These are phyloP conservation scores for Pygocentrus nattereri DNA, from an alignment of 2,797 vertebrate species.

Conservation along the genomic window DNA sequence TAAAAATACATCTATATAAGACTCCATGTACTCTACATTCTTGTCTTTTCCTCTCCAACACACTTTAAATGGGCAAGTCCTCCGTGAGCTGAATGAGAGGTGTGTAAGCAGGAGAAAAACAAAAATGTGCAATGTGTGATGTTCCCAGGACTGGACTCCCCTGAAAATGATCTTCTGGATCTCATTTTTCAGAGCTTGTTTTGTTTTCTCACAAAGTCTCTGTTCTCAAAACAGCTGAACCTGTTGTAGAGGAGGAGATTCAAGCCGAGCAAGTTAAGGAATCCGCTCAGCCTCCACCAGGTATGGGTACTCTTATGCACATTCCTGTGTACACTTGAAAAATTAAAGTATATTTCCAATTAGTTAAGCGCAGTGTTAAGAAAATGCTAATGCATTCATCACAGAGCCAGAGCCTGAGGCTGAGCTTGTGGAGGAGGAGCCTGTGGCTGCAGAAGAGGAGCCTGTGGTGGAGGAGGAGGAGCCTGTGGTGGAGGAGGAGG, in stretches of 20 bases:
- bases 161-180: background rate
- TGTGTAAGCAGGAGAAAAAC: too few relatives aligned
- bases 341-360: background rate
- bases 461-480: background rate
- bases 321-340: background rate
- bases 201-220: background rate
- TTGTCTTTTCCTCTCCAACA: too few relatives aligned
- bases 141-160: too few relatives aligned
- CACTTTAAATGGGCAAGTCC: too few relatives aligned
- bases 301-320: slow-evolving; percentile 44
- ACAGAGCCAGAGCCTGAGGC: slow-evolving; percentile 24
- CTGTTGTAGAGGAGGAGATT: slow-evolving; percentile 68
- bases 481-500: slow-evolving; percentile 29
- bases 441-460: slow-evolving; percentile 20
- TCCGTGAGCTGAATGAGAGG: too few relatives aligned
- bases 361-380: too few relatives aligned
- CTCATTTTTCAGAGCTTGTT: background rate
- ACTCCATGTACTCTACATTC: too few relatives aligned
- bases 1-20: too few relatives aligned
- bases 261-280: slow-evolving; percentile 63
- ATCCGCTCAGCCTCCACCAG: slow-evolving; percentile 58
- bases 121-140: too few relatives aligned
- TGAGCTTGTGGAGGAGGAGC: background rate
- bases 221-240: slow-evolving; percentile 48
- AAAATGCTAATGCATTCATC: background rate